Evolutionary conservation across 2,888 invertebrate species (phyloP).

Genomic region (Acrobasis consociella): DNA sequence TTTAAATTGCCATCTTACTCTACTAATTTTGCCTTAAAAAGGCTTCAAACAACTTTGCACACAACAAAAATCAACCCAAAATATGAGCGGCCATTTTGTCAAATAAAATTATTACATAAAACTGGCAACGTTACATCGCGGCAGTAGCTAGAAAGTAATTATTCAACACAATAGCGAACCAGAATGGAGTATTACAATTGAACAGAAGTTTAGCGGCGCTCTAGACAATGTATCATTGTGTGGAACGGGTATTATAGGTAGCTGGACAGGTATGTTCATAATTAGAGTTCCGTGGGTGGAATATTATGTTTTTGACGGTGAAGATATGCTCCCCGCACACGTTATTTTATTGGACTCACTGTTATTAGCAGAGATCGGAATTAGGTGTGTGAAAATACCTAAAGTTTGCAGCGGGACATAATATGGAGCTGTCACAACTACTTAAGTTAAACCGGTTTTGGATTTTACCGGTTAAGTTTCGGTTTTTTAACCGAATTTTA

Average conservation of each 20-base stretch:
- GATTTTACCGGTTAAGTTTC: no score
- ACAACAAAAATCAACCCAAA: neutral
- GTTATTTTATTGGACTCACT: neutral
- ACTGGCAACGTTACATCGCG: slow-evolving; percentile 16
- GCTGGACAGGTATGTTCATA: slow-evolving; percentile 60
- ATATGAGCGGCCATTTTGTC: neutral
- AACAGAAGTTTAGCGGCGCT: slow-evolving; percentile 57
- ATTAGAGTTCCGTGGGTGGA: slow-evolving; percentile 65
- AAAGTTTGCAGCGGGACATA: no score
- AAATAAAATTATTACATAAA: neutral
- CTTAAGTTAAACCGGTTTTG: no score
- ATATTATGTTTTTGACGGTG: slow-evolving; percentile 46
- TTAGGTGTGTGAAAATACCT: no score
- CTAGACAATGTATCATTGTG: slow-evolving; percentile 72
- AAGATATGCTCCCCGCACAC: slow-evolving; percentile 3
- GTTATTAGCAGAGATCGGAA: no score
- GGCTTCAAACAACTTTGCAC: no score
- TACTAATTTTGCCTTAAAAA: no score
- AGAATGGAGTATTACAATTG: slow-evolving; percentile 51
- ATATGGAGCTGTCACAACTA: no score
- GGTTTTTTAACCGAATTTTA: no score
- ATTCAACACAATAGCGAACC: slow-evolving; percentile 48
- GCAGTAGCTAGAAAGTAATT: slow-evolving; percentile 61
- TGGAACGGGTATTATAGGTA: slow-evolving; percentile 54
- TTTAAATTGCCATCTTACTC: no score